A percentile compares a stretch with the other conserved stretches of the same genome.
These are phyloP conservation scores for Leptestheria dahalacensis DNA, from an alignment of 1,140 invertebrate species.

Conservation along the genomic window DNA sequence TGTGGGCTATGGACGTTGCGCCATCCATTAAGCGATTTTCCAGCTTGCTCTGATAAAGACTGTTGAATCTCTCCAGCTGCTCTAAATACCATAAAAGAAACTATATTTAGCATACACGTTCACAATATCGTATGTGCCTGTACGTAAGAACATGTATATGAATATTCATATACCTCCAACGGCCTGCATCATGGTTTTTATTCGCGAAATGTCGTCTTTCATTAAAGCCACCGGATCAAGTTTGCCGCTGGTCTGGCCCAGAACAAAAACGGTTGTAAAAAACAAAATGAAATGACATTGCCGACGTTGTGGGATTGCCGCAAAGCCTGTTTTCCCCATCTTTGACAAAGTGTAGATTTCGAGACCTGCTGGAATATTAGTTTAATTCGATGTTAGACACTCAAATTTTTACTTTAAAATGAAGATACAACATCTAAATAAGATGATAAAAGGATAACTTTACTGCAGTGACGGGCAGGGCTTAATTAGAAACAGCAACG, in stretches of 20 bases:
- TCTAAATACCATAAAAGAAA: slow-evolving; percentile 18
- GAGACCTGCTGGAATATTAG: too few relatives aligned
- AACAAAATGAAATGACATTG: neutral
- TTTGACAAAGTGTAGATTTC: too few relatives aligned
- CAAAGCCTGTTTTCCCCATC: too few relatives aligned
- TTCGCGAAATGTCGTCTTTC: slow-evolving; percentile 17
- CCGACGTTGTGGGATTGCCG: neutral
- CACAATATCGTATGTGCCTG: too few relatives aligned
- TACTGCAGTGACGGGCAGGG: too few relatives aligned
- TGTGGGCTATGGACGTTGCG: slow-evolving; percentile 25
- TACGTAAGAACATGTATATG: too few relatives aligned
- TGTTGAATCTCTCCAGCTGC: slow-evolving; percentile 28
- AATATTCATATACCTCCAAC: slow-evolving; percentile 11
- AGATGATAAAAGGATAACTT: too few relatives aligned
- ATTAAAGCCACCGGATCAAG: slow-evolving; percentile 14
- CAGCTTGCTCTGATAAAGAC: slow-evolving; percentile 26
- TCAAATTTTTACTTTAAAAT: too few relatives aligned
- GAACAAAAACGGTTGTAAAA: too few relatives aligned
- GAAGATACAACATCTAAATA: too few relatives aligned
- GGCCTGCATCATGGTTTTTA: slow-evolving; percentile 16
- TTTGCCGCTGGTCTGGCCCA: neutral
- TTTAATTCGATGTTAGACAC: too few relatives aligned
- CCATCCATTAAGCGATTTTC: slow-evolving; percentile 26
- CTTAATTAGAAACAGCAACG: too few relatives aligned
- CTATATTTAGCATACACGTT: neutral